These are phyloP conservation scores for Lepus europaeus DNA, from an alignment of 2,113 vertebrate genomes.

Conservation along the genomic window DNA sequence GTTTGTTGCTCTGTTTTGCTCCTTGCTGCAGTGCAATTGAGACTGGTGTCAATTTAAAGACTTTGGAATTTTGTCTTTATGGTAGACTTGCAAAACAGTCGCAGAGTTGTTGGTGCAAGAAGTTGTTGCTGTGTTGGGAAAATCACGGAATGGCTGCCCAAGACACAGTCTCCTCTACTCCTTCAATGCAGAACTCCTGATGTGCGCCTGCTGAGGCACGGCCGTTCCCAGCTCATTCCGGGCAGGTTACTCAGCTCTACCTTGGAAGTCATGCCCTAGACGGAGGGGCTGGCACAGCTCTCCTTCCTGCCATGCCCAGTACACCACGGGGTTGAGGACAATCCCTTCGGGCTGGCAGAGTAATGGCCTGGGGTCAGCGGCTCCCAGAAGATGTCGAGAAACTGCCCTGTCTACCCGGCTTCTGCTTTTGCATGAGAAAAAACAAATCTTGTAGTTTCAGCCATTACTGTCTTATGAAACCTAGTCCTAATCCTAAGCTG, in stretches of 20 bases:
- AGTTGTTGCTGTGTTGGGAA: neutral
- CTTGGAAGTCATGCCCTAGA: neutral
- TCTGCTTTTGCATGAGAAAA: neutral
- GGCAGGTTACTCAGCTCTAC: neutral
- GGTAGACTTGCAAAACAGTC: neutral
- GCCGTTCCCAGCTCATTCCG: accelerated
- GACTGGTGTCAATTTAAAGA: slow-evolving; percentile 41
- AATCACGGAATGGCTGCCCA: neutral
- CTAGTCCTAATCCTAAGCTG: neutral
- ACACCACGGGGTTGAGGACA: accelerated
- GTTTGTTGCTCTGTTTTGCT: slow-evolving; percentile 38
- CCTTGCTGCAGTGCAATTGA: neutral
- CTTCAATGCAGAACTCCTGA: neutral
- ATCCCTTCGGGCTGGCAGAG: accelerated
- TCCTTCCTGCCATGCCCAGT: accelerated
- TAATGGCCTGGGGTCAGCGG: accelerated
- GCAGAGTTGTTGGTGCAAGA: neutral
- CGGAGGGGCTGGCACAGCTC: neutral
- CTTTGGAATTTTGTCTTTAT: neutral
- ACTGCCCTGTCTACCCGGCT: no score
- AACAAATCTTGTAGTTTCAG: neutral
- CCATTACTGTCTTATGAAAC: no score
- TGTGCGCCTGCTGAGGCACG: neutral
- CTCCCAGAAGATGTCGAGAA: no score
- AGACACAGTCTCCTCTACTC: accelerated